Base-by-base conservation (phyloP, 1,140 invertebrate species). In the Zelostemma sp. region DNA sequence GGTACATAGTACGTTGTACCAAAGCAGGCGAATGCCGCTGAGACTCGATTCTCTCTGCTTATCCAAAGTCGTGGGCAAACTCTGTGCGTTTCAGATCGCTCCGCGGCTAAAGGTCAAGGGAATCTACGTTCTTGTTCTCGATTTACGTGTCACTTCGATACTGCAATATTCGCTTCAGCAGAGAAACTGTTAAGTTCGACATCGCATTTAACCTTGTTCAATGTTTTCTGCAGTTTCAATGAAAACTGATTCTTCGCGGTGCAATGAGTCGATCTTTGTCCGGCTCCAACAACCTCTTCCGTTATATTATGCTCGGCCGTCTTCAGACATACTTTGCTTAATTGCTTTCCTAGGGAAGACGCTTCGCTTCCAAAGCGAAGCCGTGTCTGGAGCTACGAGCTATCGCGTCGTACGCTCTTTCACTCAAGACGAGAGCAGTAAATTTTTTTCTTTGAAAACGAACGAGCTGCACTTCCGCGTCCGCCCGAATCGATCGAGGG, bases 341-440 rank as follows among this genome's bases (percentile, higher is more conserved):
- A 51, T 51, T 51, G 49, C 49, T 35, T 19, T 49, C 47, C 21
- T 31, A 33, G 12, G 14, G 21, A n/a, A 49, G 49, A 28, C 25
- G 35, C 12, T n/a, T 4, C 31, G 49, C 21, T 49, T 49, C 47
- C 3, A 28, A 28, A 28, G 18, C 49, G n/a, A 11, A n/a, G 16
- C 17, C 49, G 11, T 18, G 16, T 11, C 33, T 25, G 18, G 28
- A 2, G 12, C 19, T 16, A 19, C 47, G 2, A 14, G 47, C 21
- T 16, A 28, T 33, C 47, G 21, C 12, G 14, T 14, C 4, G 21
- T 15, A 28, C 47, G n/a, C 21, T 49, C 25, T 31, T 14, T 16
- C 47, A 49, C 47, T 14, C 47, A 9, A 49, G 33, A 28, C 12
- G n/a, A n/a, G 8, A 9, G 15, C 49, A 19, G 16, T 15, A 11